These are phyloP conservation scores for Hypothenemus hampei DNA, from an alignment of 1,140 invertebrate species.

Conservation along the genomic window DNA sequence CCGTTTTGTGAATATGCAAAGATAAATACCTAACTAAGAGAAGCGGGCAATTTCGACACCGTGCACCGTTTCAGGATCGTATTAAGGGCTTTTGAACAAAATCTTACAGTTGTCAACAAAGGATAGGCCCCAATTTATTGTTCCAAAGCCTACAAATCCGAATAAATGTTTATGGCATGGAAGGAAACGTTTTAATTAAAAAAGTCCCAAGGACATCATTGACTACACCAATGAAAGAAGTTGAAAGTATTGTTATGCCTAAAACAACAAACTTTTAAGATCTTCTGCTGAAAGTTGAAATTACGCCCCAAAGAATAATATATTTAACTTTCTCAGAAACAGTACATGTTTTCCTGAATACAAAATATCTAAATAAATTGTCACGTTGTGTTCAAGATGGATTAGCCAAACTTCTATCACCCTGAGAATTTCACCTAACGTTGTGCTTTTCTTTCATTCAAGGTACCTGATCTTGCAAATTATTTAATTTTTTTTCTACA, in stretches of 20 bases:
- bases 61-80: slow-evolving; percentile 16
- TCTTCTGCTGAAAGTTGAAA: slow-evolving; percentile 18
- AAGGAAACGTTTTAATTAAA: slow-evolving; percentile 11
- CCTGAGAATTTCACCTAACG: slow-evolving; percentile 11
- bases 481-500: not conserved
- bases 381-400: slow-evolving; percentile 15
- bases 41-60: slow-evolving; percentile 25
- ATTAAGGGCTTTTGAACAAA: slow-evolving; percentile 15
- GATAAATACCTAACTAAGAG: slow-evolving; percentile 29
- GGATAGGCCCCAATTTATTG: slow-evolving; percentile 6
- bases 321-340: slow-evolving; percentile 24
- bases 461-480: not conserved
- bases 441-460: not conserved
- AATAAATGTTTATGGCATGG: not conserved
- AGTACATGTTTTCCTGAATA: slow-evolving; percentile 27
- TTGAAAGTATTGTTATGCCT: slow-evolving; percentile 18
- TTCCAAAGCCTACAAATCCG: not conserved
- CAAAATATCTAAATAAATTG: slow-evolving; percentile 24
- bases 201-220: slow-evolving; percentile 19
- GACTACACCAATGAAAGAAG: slow-evolving; percentile 23
- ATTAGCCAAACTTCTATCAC: slow-evolving; percentile 18
- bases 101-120: slow-evolving; percentile 1
- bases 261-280: slow-evolving; percentile 17
- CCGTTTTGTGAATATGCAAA: slow-evolving; percentile 28
- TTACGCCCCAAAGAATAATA: slow-evolving; percentile 21